Evolutionary conservation across 2,797 vertebrate species (phyloP).

Genomic region (Squalus acanthias): DNA sequence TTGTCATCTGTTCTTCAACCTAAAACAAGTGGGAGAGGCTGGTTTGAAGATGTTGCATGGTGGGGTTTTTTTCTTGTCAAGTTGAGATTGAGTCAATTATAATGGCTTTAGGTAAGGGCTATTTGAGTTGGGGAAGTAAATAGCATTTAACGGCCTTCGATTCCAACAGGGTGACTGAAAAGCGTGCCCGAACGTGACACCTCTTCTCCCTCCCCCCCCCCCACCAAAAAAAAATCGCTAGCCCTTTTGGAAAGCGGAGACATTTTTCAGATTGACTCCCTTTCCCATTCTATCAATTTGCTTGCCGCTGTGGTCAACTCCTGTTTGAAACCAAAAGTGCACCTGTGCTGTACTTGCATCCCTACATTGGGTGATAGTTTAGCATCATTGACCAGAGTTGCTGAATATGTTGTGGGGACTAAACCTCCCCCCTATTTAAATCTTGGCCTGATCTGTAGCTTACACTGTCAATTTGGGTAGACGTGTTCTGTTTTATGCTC

Average conservation of each 20-base stretch:
- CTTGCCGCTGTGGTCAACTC: not conserved
- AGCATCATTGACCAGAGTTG: not conserved
- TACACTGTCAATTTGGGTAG: not conserved
- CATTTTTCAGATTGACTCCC: not conserved
- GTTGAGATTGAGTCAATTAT: not conserved
- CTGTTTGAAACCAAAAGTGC: not conserved
- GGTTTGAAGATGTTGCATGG: slow-evolving; percentile 28
- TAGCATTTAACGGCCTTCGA: not conserved
- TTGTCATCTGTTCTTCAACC: not conserved
- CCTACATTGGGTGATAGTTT: not conserved
- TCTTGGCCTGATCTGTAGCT: not conserved
- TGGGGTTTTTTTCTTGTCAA: not conserved
- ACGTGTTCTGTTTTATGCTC: not conserved
- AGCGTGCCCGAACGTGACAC: not conserved
- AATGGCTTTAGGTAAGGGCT: not conserved
- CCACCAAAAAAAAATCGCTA: not conserved
- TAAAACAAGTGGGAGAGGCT: not conserved
- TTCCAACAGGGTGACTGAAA: not conserved
- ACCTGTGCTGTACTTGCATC: not conserved
- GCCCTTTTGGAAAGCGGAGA: not conserved
- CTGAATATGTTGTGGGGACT: not conserved
- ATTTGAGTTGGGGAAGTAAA: not conserved
- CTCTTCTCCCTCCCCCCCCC: not conserved
- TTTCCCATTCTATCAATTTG: not conserved
- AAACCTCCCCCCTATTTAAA: not conserved